A percentile compares a stretch with the other conserved stretches of the same genome.
Evolutionary conservation across 2,113 vertebrate genomes (phyloP).

Genomic region (Clarias gariepinus): DNA sequence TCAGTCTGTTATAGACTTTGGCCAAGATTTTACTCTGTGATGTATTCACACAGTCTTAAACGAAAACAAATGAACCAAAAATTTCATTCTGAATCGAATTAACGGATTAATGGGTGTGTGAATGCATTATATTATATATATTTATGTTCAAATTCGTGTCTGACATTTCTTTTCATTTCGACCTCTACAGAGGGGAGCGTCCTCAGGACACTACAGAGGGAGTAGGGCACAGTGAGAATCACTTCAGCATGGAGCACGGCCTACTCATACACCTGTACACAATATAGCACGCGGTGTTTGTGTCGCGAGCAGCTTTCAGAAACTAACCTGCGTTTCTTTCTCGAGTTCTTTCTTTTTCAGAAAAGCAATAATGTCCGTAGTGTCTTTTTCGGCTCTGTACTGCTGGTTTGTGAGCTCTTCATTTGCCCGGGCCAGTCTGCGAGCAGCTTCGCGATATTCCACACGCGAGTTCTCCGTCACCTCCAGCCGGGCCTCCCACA

Average conservation of each 20-base stretch:
- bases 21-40: background rate
- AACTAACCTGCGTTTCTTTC: conserved; percentile 75
- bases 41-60: background rate
- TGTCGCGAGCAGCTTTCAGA: background rate
- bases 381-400: conserved; percentile 72
- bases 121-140: background rate
- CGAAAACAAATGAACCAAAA: background rate
- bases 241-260: background rate
- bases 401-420: conserved; percentile 74
- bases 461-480: conserved; percentile 70
- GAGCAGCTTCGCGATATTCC: conserved; percentile 70
- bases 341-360: conserved; percentile 69
- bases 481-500: conserved; percentile 79
- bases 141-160: too few species aligned
- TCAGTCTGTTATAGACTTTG: background rate
- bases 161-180: background rate
- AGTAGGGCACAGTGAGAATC: background rate
- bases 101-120: background rate
- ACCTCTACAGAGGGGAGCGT: background rate
- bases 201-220: background rate
- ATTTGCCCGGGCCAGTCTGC: conserved; percentile 70
- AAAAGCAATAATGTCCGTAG: conserved; percentile 66
- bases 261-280: background rate
- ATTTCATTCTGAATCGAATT: background rate
- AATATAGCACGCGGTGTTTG: background rate